Percentiles rank a stretch among this genome's conserved stretches.
Evolutionary conservation across 2,797 vertebrate genomes (phyloP).

Genomic region (Limosa lapponica): DNA sequence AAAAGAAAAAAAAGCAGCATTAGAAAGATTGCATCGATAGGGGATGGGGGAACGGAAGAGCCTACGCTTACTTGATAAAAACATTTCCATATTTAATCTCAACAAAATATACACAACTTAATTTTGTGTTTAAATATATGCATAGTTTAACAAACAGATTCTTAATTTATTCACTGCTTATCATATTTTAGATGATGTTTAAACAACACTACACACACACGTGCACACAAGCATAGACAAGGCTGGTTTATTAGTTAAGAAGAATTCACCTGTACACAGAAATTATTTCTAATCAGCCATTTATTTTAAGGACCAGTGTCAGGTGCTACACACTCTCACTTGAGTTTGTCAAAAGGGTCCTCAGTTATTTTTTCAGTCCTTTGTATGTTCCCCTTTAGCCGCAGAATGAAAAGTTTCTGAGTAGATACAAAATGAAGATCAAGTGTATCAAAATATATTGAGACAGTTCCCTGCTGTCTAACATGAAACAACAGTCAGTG

Average conservation of each 20-base stretch:
- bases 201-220: slow-evolving; percentile 15
- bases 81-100: slow-evolving; percentile 18
- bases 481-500: neutral
- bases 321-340: neutral
- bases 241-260: neutral
- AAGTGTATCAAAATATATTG: neutral
- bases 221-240: neutral
- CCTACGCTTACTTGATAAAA: neutral
- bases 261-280: neutral
- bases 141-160: slow-evolving; percentile 60
- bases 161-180: slow-evolving; percentile 71
- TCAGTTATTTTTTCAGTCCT: neutral
- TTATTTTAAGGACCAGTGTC: neutral
- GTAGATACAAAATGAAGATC: neutral
- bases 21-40: neutral
- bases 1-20: neutral
- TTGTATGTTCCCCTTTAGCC: neutral
- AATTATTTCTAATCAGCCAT: neutral
- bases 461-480: neutral
- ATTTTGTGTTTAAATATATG: slow-evolving; percentile 60
- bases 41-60: neutral
- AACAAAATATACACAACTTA: slow-evolving; percentile 27
- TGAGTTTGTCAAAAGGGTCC: neutral
- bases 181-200: slow-evolving; percentile 55
- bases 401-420: neutral